Conservation (phyloP, 2,888 invertebrate genomes). For the Andricus quercusramuli region DNA sequence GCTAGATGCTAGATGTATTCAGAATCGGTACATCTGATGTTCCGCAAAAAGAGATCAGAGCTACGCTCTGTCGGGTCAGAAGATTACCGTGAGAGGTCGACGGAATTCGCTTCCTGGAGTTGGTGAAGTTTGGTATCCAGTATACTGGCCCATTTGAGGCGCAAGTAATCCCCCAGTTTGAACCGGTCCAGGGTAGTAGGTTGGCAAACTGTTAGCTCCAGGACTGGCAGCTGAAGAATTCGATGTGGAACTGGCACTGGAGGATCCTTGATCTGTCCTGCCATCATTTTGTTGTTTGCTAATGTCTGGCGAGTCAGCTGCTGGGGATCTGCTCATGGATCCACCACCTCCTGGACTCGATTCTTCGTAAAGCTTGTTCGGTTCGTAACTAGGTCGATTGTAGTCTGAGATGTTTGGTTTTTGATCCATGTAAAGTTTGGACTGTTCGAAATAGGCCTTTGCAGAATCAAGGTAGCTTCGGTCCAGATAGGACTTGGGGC, state of each 20-base stretch:
- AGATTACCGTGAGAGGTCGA: constrained; percentile 88
- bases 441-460: constrained; percentile 86
- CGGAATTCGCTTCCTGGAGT: constrained; percentile 84
- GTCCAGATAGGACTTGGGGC: constrained; percentile 81
- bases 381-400: constrained; percentile 85
- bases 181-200: constrained; percentile 75
- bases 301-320: constrained; percentile 79
- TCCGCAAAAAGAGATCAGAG: constrained; percentile 65
- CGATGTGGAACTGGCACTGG: constrained; percentile 78
- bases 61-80: constrained; percentile 86
- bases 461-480: constrained; percentile 87
- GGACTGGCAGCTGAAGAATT: constrained; percentile 83
- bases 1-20: constrained; percentile 45
- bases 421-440: constrained; percentile 88
- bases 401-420: constrained; percentile 82
- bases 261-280: constrained; percentile 69
- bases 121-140: constrained; percentile 81
- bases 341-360: constrained; percentile 79
- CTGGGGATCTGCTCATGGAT: constrained; percentile 80
- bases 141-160: constrained; percentile 85
- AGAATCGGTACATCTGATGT: constrained; percentile 52
- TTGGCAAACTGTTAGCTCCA: constrained; percentile 75
- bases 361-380: constrained; percentile 82
- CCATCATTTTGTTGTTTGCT: constrained; percentile 70
- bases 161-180: constrained; percentile 78